Evolutionary conservation across 2,888 invertebrate species (phyloP), one percentile per base, ranked within the genome.

Genomic region (Galerucella nymphaeae): DNA sequence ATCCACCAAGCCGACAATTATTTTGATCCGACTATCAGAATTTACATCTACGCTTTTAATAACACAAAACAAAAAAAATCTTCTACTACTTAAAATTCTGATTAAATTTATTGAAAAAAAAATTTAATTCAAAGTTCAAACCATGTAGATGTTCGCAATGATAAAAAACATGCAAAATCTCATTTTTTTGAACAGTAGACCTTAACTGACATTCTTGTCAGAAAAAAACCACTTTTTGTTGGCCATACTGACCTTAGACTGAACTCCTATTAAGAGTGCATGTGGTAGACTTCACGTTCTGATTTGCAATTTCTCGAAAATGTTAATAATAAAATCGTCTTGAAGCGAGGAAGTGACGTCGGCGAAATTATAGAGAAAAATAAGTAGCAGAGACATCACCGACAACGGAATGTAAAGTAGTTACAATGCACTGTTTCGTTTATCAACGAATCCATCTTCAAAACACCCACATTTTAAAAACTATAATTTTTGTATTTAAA

Each of bases 351-450:
- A 79, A 77, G 74, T 78, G 79, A 79, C 79, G 77, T 77, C 14
- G 75, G 68, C 30, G 6, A 75, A 78, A 75, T 77, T 79, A 75
- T 71, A 79, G 73, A 76, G 59, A 72, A 76, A 78, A 75, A 65
- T 72, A 74, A 76, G 2, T 75, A 65, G 73, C 74, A 76, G n/a
- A 23, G 23, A 9, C 59, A 59, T n/a, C 59, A 78, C 77, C 78
- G 70, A 68, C 78, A 77, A 71, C 74, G 79, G 77, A 77, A 80
- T 80, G 80, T 78, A 77, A 79, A 76, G 76, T 80, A 78, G 80
- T 81, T 80, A 81, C 80, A 80, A 81, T 77, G 78, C 78, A 78
- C 79, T 72, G 75, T 72, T 74, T 72, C 75, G 68, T 80, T 80
- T 62, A 69, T 69, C 69, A 30, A 71, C 75, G 75, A 71, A 75